Percentiles rank a stretch among this genome's conserved stretches.
These are phyloP conservation scores for Apostichopus californicus DNA, from an alignment of 35 echinoderm and acorn worm genomes.

Conservation along the genomic window DNA sequence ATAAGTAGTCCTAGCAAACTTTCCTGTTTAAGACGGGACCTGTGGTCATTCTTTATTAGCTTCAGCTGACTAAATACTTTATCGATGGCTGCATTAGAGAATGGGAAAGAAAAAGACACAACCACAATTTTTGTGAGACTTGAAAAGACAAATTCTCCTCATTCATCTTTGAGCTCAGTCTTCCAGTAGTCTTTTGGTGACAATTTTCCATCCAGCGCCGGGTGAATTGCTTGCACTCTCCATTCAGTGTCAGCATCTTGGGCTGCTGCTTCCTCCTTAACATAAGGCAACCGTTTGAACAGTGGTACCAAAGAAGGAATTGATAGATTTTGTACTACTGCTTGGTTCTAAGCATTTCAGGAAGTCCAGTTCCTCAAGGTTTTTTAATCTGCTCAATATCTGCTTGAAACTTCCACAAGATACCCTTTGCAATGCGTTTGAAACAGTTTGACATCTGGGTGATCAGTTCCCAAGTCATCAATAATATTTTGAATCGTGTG, in stretches of 20 bases:
- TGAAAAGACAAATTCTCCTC: not conserved
- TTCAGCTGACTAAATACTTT: conserved; percentile 54
- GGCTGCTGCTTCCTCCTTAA: conserved; percentile 18
- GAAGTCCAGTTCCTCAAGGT: conserved; percentile 47
- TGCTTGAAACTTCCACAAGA: conserved; percentile 3
- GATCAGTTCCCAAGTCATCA: not conserved
- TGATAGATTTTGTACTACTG: conserved; percentile 34
- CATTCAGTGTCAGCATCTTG: conserved; percentile 44
- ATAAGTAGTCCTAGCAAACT: conserved; percentile 38
- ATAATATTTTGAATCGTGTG: conserved; percentile 9
- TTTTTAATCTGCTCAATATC: not conserved
- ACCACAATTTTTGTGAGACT: conserved; percentile 19
- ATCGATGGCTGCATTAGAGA: conserved; percentile 37
- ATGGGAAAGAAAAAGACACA: conserved; percentile 37
- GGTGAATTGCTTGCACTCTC: conserved; percentile 28
- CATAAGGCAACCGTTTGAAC: not conserved
- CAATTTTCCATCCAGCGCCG: conserved; percentile 25
- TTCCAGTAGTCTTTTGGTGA: conserved; percentile 14
- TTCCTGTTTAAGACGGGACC: conserved; percentile 27
- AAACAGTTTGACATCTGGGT: conserved; percentile 31
- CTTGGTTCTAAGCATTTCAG: conserved; percentile 40
- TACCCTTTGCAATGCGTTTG: not conserved
- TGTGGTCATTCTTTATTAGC: conserved; percentile 55
- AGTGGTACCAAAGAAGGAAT: conserved; percentile 33
- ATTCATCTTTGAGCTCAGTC: conserved; percentile 14